Evolutionary conservation across 2,113 vertebrate species (phyloP).

Genomic region (Daphoenositta chrysoptera): DNA sequence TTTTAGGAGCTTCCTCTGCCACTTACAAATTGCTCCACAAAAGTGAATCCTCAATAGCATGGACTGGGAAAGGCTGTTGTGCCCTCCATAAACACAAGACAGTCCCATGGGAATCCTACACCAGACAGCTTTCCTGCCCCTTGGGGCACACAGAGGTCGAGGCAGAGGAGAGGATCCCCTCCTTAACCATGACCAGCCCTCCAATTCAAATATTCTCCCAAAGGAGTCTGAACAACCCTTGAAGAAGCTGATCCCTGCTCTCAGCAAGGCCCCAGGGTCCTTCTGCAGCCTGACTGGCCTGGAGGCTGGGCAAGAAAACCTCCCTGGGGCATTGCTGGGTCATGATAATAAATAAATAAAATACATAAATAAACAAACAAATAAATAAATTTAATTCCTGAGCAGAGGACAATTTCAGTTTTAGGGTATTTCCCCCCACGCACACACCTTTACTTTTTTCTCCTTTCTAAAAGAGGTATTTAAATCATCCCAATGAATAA

Average conservation of each 20-base stretch:
- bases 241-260: not conserved
- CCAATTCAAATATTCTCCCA: not conserved
- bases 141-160: no score
- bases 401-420: not conserved
- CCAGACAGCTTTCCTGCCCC: not conserved
- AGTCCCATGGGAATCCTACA: not conserved
- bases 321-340: not conserved
- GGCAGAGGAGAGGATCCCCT: not conserved
- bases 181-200: not conserved
- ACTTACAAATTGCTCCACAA: not conserved
- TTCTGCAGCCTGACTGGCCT: not conserved
- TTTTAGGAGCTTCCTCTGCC: not conserved
- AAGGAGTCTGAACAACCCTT: not conserved
- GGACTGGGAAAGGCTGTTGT: not conserved
- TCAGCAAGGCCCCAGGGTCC: not conserved
- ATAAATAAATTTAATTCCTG: not conserved
- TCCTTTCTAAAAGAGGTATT: not conserved
- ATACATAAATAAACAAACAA: not conserved
- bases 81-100: not conserved
- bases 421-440: not conserved
- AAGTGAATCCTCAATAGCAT: fast-evolving
- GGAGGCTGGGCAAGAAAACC: not conserved
- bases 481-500: slow-evolving; percentile 43
- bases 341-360: not conserved
- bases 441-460: not conserved